Conservation (phyloP, 2,888 invertebrate genomes). For the Steinernema carpocapsae region DNA sequence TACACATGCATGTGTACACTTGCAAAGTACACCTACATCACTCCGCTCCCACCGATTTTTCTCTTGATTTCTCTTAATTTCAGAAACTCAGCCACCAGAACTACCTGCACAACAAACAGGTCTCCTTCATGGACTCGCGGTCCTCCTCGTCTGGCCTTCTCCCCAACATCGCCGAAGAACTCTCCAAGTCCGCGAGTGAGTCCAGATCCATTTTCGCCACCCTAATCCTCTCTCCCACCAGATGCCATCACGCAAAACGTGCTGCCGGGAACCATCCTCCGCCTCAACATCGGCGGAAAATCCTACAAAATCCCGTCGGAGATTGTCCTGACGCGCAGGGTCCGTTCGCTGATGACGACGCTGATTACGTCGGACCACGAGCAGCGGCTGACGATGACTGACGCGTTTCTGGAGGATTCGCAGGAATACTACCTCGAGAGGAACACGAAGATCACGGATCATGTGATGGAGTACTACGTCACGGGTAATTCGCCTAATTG, state of each 20-base stretch:
- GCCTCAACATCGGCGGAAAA: slow-evolving; percentile 64
- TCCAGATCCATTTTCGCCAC: neutral
- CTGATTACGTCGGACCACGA: slow-evolving; percentile 48
- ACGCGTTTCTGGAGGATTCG: slow-evolving; percentile 55
- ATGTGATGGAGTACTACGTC: slow-evolving; percentile 64
- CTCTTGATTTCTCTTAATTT: neutral
- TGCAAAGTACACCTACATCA: too few relatives aligned
- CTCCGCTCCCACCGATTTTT: too few relatives aligned
- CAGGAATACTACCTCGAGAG: slow-evolving; percentile 67
- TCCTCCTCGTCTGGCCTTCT: neutral
- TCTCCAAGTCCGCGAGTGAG: slow-evolving; percentile 6
- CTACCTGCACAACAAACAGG: neutral
- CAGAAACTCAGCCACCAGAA: slow-evolving; percentile 25
- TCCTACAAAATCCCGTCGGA: slow-evolving; percentile 57
- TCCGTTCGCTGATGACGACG: slow-evolving; percentile 42
- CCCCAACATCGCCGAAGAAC: slow-evolving; percentile 4
- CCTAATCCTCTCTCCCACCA: neutral
- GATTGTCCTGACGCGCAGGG: slow-evolving; percentile 45
- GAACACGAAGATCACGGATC: slow-evolving; percentile 60
- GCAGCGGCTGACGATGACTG: slow-evolving; percentile 52
- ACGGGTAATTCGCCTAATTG: slow-evolving; percentile 54
- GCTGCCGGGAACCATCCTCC: slow-evolving; percentile 33
- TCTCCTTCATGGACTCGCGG: slow-evolving; percentile 27
- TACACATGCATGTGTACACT: too few relatives aligned
- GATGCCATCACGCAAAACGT: slow-evolving; percentile 8